phyloP scores from a whole-genome alignment of 2,113 vertebrate genomes.

The Nicator chloris region DNA sequence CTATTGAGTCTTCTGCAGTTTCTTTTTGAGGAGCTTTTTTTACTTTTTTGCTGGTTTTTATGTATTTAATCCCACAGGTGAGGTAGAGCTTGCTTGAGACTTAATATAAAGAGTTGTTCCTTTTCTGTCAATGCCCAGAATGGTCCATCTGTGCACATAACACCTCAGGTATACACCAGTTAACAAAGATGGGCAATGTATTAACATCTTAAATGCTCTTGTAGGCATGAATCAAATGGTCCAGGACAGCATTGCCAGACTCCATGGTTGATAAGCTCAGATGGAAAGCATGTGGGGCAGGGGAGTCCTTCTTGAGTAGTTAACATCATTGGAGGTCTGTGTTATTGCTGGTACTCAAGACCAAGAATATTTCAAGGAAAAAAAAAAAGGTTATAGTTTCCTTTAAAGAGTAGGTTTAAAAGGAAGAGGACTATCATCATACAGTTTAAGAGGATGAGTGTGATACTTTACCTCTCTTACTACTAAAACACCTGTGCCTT shows the following conservation, averaged over 20 bases:
- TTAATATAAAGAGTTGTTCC: neutral
- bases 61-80: neutral
- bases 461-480: neutral
- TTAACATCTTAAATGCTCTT: neutral
- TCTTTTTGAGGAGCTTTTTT: neutral
- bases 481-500: neutral
- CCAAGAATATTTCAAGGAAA: neutral
- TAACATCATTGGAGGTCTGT: neutral
- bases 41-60: neutral
- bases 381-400: neutral
- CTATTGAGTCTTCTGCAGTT: neutral
- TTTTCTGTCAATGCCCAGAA: neutral
- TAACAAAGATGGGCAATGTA: neutral
- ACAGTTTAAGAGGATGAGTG: neutral
- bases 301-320: neutral
- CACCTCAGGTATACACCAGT: neutral
- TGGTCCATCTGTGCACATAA: neutral
- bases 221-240: accelerated
- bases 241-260: neutral
- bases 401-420: neutral
- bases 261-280: neutral
- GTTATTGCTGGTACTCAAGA: neutral
- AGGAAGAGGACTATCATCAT: neutral
- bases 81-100: neutral
- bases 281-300: neutral